phyloP scores from a whole-genome alignment of 1,140 invertebrate species.

The Anoplophora glabripennis region DNA sequence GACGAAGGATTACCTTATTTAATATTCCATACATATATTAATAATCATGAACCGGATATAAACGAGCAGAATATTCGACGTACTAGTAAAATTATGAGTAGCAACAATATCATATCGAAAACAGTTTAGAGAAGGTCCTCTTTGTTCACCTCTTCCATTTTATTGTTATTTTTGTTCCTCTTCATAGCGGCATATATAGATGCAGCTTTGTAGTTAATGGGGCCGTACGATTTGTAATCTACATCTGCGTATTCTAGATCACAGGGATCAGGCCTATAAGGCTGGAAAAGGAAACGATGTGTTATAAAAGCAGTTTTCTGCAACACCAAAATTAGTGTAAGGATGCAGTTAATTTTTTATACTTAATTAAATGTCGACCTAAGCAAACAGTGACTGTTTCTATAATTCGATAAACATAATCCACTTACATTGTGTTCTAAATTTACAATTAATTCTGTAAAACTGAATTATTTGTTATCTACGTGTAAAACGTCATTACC shows the following conservation, averaged over 20 bases:
- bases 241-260: conserved; percentile 87
- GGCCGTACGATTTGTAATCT: conserved; percentile 82
- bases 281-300: conserved; percentile 52
- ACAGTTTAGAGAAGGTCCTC: conserved; percentile 34
- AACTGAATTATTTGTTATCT: conserved; percentile 2
- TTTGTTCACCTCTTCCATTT: conserved; percentile 35
- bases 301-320: background rate
- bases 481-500: conserved; percentile 23
- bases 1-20: background rate
- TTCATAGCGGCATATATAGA: conserved; percentile 71
- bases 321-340: too few relatives aligned
- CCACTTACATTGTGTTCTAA: conserved; percentile 31
- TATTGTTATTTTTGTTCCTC: conserved; percentile 55
- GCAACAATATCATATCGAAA: conserved; percentile 18
- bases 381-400: background rate
- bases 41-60: conserved; percentile 13
- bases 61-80: conserved; percentile 1
- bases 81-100: background rate
- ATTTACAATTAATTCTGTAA: conserved; percentile 30
- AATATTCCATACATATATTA: conserved; percentile 16
- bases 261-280: conserved; percentile 68
- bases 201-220: conserved; percentile 86
- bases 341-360: too few relatives aligned
- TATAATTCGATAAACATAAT: background rate
- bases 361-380: background rate